Base-by-base conservation (phyloP, 2,888 invertebrate species). In the Rhimphoctona megacephalus region DNA sequence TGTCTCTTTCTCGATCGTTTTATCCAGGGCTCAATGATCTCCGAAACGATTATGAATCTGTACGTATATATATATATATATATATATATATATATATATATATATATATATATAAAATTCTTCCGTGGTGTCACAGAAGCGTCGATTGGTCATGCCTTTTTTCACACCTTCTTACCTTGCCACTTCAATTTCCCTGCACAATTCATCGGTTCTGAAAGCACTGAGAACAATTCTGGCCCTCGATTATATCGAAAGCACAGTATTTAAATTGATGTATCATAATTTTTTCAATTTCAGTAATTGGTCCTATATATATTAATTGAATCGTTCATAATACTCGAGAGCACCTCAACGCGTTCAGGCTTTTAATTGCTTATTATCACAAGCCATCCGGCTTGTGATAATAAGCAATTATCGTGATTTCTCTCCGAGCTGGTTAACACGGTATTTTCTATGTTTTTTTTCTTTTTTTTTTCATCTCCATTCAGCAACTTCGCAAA, bases 21-120 rank as follows among this genome's bases (percentile, higher is more conserved):
- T 81, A 86, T 86, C 81, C 54, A 69, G 77, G 76, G 86, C 80
- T 81, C 80, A 86, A 86, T 81, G 86, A 86, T 86, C 83, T 81
- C 80, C 72, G 81, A 52, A 52, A 74, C 72, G 70, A 81, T 72
- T 49, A 36, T 66, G 43, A n/a, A 46, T 64, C n/a, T 30, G 22
- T 46, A 43, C 30, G 5, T 33, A 25, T 3, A 14, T 39, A 25
- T 74, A 73, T 54, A 84, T 43, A 36, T 39, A 19, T 69, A 33
- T 39, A 54, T 66, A 43, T 5, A 33, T 33, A n/a, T 66, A 64
- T 64, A 14, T 64, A 14, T 39, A 25, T 74, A 73, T 54, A 84
- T 43, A 36, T 39, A 19, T 69, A 33, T 39, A 54, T 66, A 43
- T 5, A 33, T 33, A n/a, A 49, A 64, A 49, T 14, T 64, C 30